phyloP scores from a whole-genome alignment of 2,797 vertebrate species.

The Morus bassanus region DNA sequence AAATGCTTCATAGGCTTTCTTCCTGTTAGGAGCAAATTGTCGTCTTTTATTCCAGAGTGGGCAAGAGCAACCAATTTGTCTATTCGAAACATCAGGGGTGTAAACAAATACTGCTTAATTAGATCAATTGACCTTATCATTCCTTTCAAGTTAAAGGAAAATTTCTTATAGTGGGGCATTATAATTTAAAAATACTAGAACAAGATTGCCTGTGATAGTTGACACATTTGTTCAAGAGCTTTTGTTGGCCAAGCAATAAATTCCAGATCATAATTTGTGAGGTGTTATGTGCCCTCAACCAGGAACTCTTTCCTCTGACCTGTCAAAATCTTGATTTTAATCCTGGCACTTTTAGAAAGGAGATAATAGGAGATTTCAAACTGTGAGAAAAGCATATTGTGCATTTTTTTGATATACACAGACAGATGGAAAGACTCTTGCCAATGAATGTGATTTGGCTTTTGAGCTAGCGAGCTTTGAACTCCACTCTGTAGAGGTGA shows the following conservation, averaged over 20 bases:
- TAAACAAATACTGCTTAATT: neutral
- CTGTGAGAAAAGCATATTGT: slow-evolving; percentile 21
- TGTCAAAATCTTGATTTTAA: neutral
- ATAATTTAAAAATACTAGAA: neutral
- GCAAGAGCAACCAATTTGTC: neutral
- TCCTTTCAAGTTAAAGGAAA: neutral
- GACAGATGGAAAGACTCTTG: neutral
- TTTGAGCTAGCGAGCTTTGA: neutral
- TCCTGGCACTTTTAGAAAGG: neutral
- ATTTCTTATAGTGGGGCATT: neutral
- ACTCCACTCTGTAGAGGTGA: neutral
- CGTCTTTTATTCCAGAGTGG: neutral
- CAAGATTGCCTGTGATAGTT: neutral
- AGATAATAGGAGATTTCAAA: slow-evolving; percentile 8
- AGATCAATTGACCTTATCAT: neutral
- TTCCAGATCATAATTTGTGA: neutral
- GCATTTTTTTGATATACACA: neutral
- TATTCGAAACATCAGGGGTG: neutral
- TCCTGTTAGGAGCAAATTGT: neutral
- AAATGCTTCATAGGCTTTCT: neutral
- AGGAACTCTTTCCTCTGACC: neutral
- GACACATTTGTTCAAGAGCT: neutral
- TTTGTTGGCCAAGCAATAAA: neutral
- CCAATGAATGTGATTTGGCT: neutral
- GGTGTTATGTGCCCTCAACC: neutral